A percentile compares a stretch with the other conserved stretches of the same genome.
These are phyloP conservation scores for Mormyrops boulengeri DNA, from an alignment of 2,797 vertebrate genomes.

Conservation along the genomic window DNA sequence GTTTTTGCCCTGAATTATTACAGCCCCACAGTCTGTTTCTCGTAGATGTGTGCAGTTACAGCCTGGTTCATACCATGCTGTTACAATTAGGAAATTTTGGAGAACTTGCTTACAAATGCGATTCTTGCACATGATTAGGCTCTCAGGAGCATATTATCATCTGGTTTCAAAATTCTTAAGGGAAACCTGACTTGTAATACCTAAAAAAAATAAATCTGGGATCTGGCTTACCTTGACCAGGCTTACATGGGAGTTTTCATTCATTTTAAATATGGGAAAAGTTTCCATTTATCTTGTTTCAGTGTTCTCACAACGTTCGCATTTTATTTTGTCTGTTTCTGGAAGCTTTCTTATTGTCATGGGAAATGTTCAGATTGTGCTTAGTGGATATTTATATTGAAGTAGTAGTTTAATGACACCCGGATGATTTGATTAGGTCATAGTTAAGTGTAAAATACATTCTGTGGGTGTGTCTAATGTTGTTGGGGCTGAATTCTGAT, in stretches of 20 bases:
- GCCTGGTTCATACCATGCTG: slow-evolving; percentile 48
- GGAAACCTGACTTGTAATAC: slow-evolving; percentile 67
- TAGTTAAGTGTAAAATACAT: not conserved
- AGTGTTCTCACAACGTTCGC: slow-evolving; percentile 52
- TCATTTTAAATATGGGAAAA: slow-evolving; percentile 59
- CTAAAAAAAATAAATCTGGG: slow-evolving; percentile 56
- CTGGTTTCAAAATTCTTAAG: slow-evolving; percentile 46
- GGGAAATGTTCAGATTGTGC: slow-evolving; percentile 42
- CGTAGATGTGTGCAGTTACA: not conserved
- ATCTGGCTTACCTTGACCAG: slow-evolving; percentile 48
- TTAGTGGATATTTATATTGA: not conserved
- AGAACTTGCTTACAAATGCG: slow-evolving; percentile 56
- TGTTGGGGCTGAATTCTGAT: not conserved
- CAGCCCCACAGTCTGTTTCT: not conserved
- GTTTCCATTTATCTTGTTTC: slow-evolving; percentile 53
- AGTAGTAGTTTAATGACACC: not conserved
- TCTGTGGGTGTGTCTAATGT: not conserved
- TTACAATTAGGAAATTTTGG: slow-evolving; percentile 65
- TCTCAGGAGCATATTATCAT: slow-evolving; percentile 62
- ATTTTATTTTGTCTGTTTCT: slow-evolving; percentile 68
- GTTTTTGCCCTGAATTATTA: not conserved
- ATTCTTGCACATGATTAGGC: slow-evolving; percentile 60
- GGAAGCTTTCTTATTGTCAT: slow-evolving; percentile 53
- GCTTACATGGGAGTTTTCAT: slow-evolving; percentile 43
- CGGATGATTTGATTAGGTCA: slow-evolving; percentile 38